A percentile compares a stretch with the other conserved stretches of the same genome.
These are phyloP conservation scores for Micrastur ruficollis DNA, from an alignment of 2,797 vertebrate species.

Conservation along the genomic window DNA sequence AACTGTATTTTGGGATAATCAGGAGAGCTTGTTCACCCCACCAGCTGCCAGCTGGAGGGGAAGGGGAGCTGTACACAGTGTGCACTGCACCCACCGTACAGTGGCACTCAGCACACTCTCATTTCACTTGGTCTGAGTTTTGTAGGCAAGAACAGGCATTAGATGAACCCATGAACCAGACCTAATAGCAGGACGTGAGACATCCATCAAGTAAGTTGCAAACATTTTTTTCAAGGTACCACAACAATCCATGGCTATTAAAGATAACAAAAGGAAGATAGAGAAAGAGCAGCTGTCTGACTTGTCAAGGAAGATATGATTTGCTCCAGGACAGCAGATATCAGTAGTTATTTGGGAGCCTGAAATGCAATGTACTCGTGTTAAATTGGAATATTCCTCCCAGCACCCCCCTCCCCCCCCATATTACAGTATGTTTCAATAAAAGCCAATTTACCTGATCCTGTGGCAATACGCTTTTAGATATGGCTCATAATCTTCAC, in stretches of 20 bases:
- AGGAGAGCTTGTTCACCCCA: not conserved
- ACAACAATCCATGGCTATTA: constrained; percentile 27
- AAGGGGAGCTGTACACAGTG: not conserved
- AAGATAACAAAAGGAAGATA: constrained; percentile 42
- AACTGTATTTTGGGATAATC: not conserved
- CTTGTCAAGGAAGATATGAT: constrained; percentile 46
- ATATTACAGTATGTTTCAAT: constrained; percentile 46
- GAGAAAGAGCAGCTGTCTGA: constrained; percentile 47
- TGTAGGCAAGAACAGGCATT: not conserved
- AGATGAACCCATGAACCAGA: constrained; percentile 9
- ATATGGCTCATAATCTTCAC: constrained; percentile 42
- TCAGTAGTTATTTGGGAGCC: constrained; percentile 58
- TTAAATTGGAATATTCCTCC: constrained; percentile 41
- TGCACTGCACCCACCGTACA: not conserved
- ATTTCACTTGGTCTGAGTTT: not conserved
- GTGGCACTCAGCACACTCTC: not conserved
- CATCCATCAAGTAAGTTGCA: not conserved
- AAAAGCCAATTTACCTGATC: constrained; percentile 52
- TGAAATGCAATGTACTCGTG: constrained; percentile 29
- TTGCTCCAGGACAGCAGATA: constrained; percentile 58
- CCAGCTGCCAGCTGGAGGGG: not conserved
- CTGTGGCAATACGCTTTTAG: constrained; percentile 4
- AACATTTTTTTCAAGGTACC: constrained; percentile 10
- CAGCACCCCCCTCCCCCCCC: not conserved
- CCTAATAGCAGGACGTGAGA: constrained; percentile 23